Evolutionary conservation across 1,140 invertebrate genomes (phyloP).

Genomic region (Drosophila varians): DNA sequence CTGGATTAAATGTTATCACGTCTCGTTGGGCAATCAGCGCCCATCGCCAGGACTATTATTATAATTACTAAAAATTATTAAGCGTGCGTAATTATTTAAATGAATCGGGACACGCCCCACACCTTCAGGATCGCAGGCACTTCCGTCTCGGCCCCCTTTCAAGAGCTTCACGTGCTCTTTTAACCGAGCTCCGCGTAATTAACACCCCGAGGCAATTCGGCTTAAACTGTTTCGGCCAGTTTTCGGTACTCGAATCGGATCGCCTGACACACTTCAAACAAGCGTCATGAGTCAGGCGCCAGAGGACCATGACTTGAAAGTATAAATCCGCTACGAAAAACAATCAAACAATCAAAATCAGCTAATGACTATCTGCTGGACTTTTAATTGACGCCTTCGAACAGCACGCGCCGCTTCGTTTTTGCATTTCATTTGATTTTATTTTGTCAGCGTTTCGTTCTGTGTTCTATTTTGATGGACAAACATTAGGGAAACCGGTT

Average conservation of each 20-base stretch:
- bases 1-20: conserved; percentile 69
- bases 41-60: conserved; percentile 69
- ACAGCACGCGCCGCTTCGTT: conserved; percentile 64
- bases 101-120: conserved; percentile 54
- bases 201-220: conserved; percentile 63
- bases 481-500: conserved; percentile 44
- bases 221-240: conserved; percentile 16
- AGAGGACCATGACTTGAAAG: conserved; percentile 17
- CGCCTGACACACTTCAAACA: conserved; percentile 67
- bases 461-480: conserved; percentile 59
- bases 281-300: conserved; percentile 53
- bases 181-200: conserved; percentile 47
- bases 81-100: conserved; percentile 81
- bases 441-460: conserved; percentile 22
- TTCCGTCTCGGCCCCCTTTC: conserved; percentile 42
- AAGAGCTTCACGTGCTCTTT: background rate
- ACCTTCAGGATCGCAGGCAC: conserved; percentile 33
- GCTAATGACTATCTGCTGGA: conserved; percentile 58
- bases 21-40: conserved; percentile 64
- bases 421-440: conserved; percentile 31
- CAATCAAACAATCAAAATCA: conserved; percentile 24
- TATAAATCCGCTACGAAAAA: conserved; percentile 4
- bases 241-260: background rate
- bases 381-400: conserved; percentile 73
- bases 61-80: conserved; percentile 83